Base-by-base conservation (phyloP, 2,888 invertebrate species). In the Pseudeuparius sepicola region DNA sequence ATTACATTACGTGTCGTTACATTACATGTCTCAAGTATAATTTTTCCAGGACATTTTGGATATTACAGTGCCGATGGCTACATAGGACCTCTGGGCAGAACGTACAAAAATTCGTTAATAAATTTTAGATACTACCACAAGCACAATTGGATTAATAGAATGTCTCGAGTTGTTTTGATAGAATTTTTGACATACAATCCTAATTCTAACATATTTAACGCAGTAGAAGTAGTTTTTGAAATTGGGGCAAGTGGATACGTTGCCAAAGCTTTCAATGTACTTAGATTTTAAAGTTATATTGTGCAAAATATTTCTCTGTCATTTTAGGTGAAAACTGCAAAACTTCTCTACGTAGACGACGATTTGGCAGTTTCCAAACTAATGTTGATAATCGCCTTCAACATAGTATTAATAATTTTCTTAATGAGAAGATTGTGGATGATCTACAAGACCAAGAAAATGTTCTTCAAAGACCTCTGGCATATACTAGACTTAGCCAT, bases 41-140 rank as follows among this genome's bases (percentile, higher is more conserved):
- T 12, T 12, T 32, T 45, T 45, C 29, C 31, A 54, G 56, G 55
- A 9, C 39, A 49, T 38, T 44, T 54, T 4, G 48, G 34, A 4
- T 28, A 25, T 2, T 56, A 57, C 40, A 44, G 49, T 3, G 51
- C 51, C 6, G 55, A 54, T 4, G 56, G 57, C 4, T 57, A 54
- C 37, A 38, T 54, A 4, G 45, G 49, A 4, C 37, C 45, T 9
- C 37, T 57, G 9, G 56, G 57, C 30, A 41, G 55, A 16, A 53
- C 46, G 4, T 25, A 46, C 17, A 43, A 44, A 32, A 57, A 56
- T 38, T 52, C 55, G 1, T 33, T 43, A 9, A 42, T 50, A 10
- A 52, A 54, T 34, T 29, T 49, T 25, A 28, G 49, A 5, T 56
- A 56, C 39, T 32, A 55, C 6, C 24, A 26, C 4, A 41, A 45